Conservation (phyloP, 2,113 vertebrate species). For the Nothocercus julius region DNA sequence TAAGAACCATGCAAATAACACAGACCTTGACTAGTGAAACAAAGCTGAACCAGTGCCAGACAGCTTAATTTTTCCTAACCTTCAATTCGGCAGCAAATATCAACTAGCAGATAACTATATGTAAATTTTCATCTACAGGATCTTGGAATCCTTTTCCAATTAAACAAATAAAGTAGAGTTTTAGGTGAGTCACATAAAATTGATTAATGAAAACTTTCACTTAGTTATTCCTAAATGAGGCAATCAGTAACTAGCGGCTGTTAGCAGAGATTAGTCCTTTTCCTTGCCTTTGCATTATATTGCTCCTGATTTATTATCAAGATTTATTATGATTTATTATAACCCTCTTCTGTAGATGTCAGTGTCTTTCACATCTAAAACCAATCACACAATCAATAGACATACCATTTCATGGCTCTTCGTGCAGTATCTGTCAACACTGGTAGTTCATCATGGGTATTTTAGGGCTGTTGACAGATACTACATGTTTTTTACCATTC, state of each 20-base stretch:
- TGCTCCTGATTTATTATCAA: neutral
- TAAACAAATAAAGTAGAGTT: neutral
- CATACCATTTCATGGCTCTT: neutral
- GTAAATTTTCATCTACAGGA: constrained; percentile 17
- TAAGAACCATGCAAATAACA: constrained; percentile 54
- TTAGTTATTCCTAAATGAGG: neutral
- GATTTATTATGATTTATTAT: neutral
- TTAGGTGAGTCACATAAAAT: neutral
- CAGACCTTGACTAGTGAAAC: constrained; percentile 15
- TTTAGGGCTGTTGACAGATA: too few species aligned
- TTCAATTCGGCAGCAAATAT: constrained; percentile 55
- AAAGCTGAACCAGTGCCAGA: constrained; percentile 29
- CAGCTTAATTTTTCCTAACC: constrained; percentile 60
- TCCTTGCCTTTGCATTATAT: neutral
- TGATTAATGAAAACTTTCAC: neutral
- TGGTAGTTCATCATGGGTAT: too few species aligned
- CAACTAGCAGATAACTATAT: constrained; percentile 56
- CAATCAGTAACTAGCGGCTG: neutral
- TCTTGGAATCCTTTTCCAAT: neutral
- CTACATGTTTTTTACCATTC: too few species aligned
- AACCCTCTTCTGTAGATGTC: neutral
- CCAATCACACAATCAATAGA: neutral
- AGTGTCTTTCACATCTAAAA: neutral
- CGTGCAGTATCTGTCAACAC: too few species aligned
- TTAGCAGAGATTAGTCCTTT: neutral